These are phyloP conservation scores for Psittacula echo DNA, from an alignment of 2,797 vertebrate genomes.

Conservation along the genomic window DNA sequence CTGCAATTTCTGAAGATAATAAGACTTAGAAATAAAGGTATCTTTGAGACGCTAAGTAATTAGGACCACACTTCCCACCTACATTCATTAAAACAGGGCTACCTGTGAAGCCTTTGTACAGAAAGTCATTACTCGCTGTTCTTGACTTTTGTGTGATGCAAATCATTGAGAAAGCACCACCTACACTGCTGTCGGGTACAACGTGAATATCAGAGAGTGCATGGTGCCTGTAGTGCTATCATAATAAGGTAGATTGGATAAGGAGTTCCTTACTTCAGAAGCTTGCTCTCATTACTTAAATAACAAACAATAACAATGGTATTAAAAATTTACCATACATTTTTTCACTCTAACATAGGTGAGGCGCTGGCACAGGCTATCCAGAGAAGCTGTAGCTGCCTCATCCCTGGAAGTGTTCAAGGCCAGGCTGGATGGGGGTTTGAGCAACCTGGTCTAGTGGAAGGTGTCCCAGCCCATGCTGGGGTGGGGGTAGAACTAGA, in stretches of 20 bases:
- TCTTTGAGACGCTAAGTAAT: constrained; percentile 35
- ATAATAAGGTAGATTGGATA: not conserved
- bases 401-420: not conserved
- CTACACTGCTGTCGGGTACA: not conserved
- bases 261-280: not conserved
- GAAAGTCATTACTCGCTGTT: constrained; percentile 31
- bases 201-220: not conserved
- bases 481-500: not conserved
- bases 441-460: not conserved
- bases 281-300: not conserved
- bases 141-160: not conserved
- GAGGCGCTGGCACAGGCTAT: not conserved
- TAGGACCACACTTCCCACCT: not conserved
- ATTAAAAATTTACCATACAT: not conserved
- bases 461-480: not conserved
- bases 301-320: not conserved
- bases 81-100: constrained; percentile 14
- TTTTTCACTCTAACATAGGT: not conserved
- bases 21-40: constrained; percentile 14
- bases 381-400: not conserved
- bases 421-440: not conserved
- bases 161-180: not conserved
- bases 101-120: constrained; percentile 10
- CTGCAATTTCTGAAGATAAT: constrained; percentile 28
- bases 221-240: not conserved